Evolutionary conservation across 2,888 invertebrate genomes (phyloP).

Genomic region (Neocrepidodera transversa): DNA sequence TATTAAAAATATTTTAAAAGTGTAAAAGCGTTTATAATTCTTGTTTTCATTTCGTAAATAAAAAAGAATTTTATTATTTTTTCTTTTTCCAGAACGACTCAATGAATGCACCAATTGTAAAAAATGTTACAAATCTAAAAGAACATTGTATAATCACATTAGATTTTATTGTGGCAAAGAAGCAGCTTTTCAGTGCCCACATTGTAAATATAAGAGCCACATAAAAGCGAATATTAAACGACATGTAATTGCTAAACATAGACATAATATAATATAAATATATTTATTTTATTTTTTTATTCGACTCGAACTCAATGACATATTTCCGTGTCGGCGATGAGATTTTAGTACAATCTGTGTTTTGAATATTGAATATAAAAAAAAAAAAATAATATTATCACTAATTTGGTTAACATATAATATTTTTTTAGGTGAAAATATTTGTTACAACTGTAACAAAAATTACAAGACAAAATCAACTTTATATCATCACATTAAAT

Average conservation of each 20-base stretch:
- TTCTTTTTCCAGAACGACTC: neutral
- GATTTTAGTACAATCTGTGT: too few relatives aligned
- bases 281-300: neutral
- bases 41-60: too few relatives aligned
- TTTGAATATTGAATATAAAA: too few relatives aligned
- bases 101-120: neutral
- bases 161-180: slow-evolving; percentile 83
- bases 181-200: neutral
- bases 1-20: too few relatives aligned
- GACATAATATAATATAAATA: neutral
- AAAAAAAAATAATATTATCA: too few relatives aligned
- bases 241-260: neutral
- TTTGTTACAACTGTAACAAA: slow-evolving; percentile 25
- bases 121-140: slow-evolving; percentile 13
- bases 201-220: neutral
- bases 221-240: neutral
- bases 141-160: slow-evolving; percentile 51
- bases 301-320: too few relatives aligned
- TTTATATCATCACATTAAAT: slow-evolving; percentile 44
- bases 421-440: slow-evolving; percentile 66
- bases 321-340: too few relatives aligned
- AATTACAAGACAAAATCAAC: slow-evolving; percentile 22
- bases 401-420: too few relatives aligned
- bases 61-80: too few relatives aligned
- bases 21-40: too few relatives aligned